Evolutionary conservation across 2,113 vertebrate genomes (phyloP).

Genomic region (Ellobius talpinus): DNA sequence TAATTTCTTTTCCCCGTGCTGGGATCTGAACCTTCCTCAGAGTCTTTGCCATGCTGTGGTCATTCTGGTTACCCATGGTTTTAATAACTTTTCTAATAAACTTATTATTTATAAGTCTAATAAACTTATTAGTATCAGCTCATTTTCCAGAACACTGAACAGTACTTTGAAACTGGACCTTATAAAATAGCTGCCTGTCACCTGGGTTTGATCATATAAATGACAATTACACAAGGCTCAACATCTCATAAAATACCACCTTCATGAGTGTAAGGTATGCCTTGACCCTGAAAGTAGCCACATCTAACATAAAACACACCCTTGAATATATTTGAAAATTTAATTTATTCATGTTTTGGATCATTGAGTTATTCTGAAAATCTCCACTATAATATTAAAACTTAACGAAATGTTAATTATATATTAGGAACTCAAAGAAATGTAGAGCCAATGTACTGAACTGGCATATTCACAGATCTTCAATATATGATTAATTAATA

Average conservation of each 20-base stretch:
- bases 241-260: neutral
- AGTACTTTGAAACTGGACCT: neutral
- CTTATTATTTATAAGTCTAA: neutral
- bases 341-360: constrained; percentile 21
- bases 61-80: neutral
- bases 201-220: neutral
- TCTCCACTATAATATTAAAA: neutral
- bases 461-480: neutral
- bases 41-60: neutral
- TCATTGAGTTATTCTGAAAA: neutral
- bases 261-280: neutral
- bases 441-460: neutral
- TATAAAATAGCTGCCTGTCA: neutral
- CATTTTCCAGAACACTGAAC: neutral
- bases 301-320: neutral
- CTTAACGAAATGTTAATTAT: constrained; percentile 1
- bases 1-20: neutral
- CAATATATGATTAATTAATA: constrained; percentile 15
- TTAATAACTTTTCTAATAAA: neutral
- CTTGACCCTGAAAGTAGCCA: neutral
- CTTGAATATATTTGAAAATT: neutral
- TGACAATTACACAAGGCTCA: neutral
- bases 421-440: neutral
- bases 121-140: neutral
- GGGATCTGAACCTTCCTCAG: neutral